Evolutionary conservation across 2,113 vertebrate species (phyloP).

Genomic region (Actinemys pallida): DNA sequence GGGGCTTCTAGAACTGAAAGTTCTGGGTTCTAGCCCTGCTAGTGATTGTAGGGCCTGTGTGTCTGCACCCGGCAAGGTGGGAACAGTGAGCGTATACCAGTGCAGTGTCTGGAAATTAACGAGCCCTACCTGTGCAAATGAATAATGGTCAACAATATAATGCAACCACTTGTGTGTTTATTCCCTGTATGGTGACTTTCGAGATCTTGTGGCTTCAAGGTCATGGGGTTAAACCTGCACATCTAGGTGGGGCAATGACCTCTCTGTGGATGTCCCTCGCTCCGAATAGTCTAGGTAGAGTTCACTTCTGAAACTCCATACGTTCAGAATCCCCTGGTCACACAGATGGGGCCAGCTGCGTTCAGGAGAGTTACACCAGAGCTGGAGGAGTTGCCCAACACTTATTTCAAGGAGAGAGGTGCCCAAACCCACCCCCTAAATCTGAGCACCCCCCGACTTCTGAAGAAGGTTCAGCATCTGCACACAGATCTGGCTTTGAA

Average conservation of each 20-base stretch:
- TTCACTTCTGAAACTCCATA: not conserved
- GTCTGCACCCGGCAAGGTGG: not conserved
- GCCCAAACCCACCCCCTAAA: not conserved
- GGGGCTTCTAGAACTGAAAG: too few species aligned
- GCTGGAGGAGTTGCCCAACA: not conserved
- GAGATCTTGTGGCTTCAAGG: not conserved
- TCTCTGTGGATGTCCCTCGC: not conserved
- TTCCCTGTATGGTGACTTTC: not conserved
- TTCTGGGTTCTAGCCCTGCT: not conserved
- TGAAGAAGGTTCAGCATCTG: not conserved
- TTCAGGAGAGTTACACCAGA: not conserved
- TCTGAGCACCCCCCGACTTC: not conserved
- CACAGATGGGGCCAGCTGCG: not conserved
- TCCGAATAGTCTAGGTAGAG: not conserved
- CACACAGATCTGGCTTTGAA: not conserved
- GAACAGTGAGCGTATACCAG: not conserved
- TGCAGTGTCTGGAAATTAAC: not conserved
- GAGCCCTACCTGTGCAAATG: not conserved
- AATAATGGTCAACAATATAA: too few species aligned
- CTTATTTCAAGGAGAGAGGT: not conserved
- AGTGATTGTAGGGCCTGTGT: accelerated
- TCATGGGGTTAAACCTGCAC: not conserved
- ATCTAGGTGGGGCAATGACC: too few species aligned
- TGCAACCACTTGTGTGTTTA: not conserved
- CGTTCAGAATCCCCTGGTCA: not conserved